Base-by-base conservation (phyloP, 1,140 invertebrate species). In the Listronotus bonariensis region DNA sequence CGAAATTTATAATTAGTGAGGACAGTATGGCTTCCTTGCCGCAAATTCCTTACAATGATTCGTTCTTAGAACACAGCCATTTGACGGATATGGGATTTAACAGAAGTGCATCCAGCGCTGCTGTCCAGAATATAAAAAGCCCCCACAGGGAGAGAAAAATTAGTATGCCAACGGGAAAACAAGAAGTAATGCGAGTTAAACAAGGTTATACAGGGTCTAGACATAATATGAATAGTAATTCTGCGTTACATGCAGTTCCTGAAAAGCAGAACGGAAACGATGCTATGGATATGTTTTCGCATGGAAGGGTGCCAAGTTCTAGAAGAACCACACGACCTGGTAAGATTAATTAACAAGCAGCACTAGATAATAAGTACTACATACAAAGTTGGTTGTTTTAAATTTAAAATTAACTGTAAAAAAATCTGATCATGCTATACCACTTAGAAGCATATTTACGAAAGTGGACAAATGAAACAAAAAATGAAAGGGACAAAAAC, bases 201-300 rank as follows among this genome's bases (percentile, higher is more conserved):
- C 64, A 69, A 34, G 72, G 69, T 10, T 60, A 70, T 41, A 58
- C 68, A 36, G 70, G 69, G 9, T 70, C 70, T 10, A 55, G 60
- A 18, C 65, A 61, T 43, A 76, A 73, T 42, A 72, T 75, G 59
- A 69, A 72, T 40, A 76, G 74, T 48, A 85, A 84, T 32, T 82
- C 84, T n/a, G 82, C 84, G 3, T 72, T 87, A 36, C 83, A 85
- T 69, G 81, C 81, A 6, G 83, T 85, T 0, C 85, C 84, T 0
- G 85, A 86, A 71, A 77, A 74, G 4, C 73, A 75, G 15, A 74
- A 72, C 49, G 64, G 66, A 11, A 77, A 79, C 41, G 75, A 65
- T 52, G 60, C 65, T 11, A 71, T 77, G 15, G 70, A 68, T 48
- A 46, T 69, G 12, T 72, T 70, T 20, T 72, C 70, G 12, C 74